phyloP scores from a whole-genome alignment of 1,140 invertebrate species.

The Dinoponera quadriceps region DNA sequence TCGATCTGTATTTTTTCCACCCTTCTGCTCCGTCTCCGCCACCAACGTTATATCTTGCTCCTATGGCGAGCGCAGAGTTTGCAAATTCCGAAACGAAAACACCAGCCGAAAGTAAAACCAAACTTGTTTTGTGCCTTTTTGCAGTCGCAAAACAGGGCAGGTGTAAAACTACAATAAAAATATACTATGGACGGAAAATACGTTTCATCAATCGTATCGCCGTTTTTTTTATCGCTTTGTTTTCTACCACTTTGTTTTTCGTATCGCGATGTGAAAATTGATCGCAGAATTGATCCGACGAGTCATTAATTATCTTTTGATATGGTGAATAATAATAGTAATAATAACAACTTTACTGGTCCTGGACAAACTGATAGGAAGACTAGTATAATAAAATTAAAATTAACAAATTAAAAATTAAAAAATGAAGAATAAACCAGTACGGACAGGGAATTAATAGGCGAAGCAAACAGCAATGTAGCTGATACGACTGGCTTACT shows the following conservation, averaged over 20 bases:
- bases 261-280: constrained; percentile 21
- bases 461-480: too few relatives aligned
- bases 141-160: constrained; percentile 32
- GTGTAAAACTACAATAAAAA: constrained; percentile 63
- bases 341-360: too few relatives aligned
- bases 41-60: constrained; percentile 46
- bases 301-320: not conserved
- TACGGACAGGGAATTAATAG: too few relatives aligned
- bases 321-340: not conserved
- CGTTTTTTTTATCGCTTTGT: not conserved
- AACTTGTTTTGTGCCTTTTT: constrained; percentile 40
- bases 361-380: too few relatives aligned
- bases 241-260: not conserved
- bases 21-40: constrained; percentile 57
- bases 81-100: constrained; percentile 82
- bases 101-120: constrained; percentile 62
- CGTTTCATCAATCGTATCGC: constrained; percentile 48
- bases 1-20: constrained; percentile 79
- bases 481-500: too few relatives aligned
- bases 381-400: too few relatives aligned
- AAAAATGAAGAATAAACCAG: too few relatives aligned
- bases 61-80: constrained; percentile 59
- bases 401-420: too few relatives aligned
- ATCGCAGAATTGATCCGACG: not conserved
- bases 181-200: constrained; percentile 42